Conservation (phyloP, 2,888 invertebrate genomes). For the Drosophila paranaensis region DNA sequence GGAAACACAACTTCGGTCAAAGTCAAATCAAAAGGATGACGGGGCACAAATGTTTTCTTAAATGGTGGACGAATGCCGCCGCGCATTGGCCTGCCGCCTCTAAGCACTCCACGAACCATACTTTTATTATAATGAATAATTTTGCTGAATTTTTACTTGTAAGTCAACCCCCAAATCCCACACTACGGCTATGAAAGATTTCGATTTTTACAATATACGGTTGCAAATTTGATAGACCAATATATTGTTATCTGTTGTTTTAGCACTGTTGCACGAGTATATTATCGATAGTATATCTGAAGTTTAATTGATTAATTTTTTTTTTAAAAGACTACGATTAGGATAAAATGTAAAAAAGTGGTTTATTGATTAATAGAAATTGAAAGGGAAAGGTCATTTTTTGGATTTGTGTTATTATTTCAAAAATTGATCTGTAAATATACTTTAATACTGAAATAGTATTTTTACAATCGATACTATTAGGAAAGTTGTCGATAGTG, state of each 20-base stretch:
- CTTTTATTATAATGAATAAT: conserved; percentile 66
- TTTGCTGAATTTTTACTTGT: conserved; percentile 40
- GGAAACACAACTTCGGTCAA: conserved; percentile 95
- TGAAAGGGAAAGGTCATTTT: too few species aligned
- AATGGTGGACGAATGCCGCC: conserved; percentile 89
- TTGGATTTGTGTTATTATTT: too few species aligned
- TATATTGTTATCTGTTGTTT: neutral
- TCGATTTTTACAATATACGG: conserved; percentile 3
- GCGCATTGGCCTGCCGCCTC: conserved; percentile 88
- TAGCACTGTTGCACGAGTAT: neutral
- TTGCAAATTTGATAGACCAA: conserved; percentile 12
- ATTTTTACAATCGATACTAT: conserved; percentile 16
- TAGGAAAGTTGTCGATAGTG: conserved; percentile 32
- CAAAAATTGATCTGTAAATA: conserved; percentile 3
- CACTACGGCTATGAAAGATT: conserved; percentile 4
- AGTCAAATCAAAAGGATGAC: conserved; percentile 94
- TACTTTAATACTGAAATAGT: neutral
- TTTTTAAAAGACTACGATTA: neutral
- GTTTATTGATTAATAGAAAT: neutral
- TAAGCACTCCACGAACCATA: conserved; percentile 91
- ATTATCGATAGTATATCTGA: conserved; percentile 3
- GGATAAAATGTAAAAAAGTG: neutral
- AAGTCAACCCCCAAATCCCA: conserved; percentile 12
- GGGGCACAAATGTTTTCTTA: conserved; percentile 88
- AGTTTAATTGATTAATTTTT: neutral